phyloP scores from a whole-genome alignment of 2,888 invertebrate genomes.

The Taphrorychus bicolor region DNA sequence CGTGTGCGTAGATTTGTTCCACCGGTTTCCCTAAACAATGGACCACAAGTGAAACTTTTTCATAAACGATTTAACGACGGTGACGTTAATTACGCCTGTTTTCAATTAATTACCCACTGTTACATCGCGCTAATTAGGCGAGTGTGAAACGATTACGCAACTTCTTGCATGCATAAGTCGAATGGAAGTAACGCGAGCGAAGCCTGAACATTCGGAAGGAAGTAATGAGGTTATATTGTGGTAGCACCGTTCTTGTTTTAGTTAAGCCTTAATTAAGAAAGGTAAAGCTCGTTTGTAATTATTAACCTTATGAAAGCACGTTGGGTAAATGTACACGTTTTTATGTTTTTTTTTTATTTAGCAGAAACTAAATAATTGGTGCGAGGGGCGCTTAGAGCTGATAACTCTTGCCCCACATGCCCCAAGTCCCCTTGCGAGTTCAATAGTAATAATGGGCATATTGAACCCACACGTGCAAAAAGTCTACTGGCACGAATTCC shows the following conservation, averaged over 20 bases:
- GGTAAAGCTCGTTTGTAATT: neutral
- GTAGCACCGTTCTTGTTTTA: neutral
- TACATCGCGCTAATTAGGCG: slow-evolving; percentile 23
- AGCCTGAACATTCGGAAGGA: neutral
- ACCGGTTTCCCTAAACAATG: neutral
- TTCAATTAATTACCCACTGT: slow-evolving; percentile 28
- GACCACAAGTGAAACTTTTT: neutral
- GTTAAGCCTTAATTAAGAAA: neutral
- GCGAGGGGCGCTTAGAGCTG: no score
- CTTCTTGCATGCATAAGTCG: neutral
- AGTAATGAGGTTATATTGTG: neutral
- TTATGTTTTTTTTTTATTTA: no score
- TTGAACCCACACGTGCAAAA: neutral
- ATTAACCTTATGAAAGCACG: neutral
- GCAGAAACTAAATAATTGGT: no score
- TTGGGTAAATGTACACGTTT: no score
- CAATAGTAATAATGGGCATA: neutral
- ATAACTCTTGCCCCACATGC: neutral
- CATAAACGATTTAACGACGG: neutral
- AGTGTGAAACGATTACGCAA: slow-evolving; percentile 33
- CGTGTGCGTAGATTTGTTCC: neutral
- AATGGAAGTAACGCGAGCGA: no score
- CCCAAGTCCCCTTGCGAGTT: neutral
- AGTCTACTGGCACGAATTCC: neutral
- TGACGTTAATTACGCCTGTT: slow-evolving; percentile 25